These are phyloP conservation scores for Paratrypauchen microcephalus DNA, from an alignment of 2,797 vertebrate species.

Conservation along the genomic window DNA sequence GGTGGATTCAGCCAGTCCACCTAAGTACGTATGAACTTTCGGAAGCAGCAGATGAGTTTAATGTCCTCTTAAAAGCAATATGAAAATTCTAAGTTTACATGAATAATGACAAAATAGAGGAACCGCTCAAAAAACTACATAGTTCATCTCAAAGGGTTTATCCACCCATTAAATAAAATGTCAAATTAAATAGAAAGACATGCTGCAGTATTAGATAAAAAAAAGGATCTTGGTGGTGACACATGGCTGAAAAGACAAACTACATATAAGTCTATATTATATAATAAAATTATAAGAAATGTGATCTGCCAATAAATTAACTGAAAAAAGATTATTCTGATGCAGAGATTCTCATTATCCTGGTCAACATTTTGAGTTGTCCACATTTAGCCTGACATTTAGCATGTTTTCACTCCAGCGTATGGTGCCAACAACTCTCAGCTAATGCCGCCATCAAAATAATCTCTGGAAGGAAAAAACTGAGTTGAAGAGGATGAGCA, in stretches of 20 bases:
- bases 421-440: slow-evolving; percentile 74
- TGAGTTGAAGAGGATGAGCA: slow-evolving; percentile 15
- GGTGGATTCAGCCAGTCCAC: background rate
- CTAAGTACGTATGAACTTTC: background rate
- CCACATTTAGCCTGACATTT: slow-evolving; percentile 8
- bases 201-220: too few relatives aligned
- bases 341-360: background rate
- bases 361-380: background rate
- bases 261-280: too few relatives aligned
- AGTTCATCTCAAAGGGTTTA: background rate
- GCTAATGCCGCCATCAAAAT: slow-evolving; percentile 74
- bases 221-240: too few relatives aligned
- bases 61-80: background rate
- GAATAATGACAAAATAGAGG: background rate
- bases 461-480: slow-evolving; percentile 76
- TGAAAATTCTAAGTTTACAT: background rate
- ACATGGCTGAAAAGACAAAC: too few relatives aligned
- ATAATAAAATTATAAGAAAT: too few relatives aligned
- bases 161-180: too few relatives aligned
- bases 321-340: background rate
- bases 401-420: slow-evolving; percentile 69
- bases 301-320: too few relatives aligned
- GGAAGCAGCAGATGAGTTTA: background rate
- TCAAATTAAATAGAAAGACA: too few relatives aligned
- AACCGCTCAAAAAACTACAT: background rate